Percentiles rank a stretch among this genome's conserved stretches.
Evolutionary conservation across 2,888 invertebrate genomes (phyloP).

Genomic region (Argyresthia albistria): DNA sequence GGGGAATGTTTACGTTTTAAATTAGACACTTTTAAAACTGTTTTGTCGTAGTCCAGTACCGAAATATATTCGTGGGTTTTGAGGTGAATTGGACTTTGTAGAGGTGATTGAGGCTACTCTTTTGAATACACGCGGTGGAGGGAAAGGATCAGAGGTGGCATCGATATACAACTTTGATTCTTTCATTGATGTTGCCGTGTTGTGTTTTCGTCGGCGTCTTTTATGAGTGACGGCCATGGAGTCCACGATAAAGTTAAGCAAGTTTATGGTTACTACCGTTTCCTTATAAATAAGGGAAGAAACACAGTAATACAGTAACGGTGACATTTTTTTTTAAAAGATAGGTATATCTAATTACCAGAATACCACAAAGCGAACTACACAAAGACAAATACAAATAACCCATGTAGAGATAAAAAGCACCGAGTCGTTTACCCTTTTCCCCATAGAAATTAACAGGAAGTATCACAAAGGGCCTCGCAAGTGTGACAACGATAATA

Average conservation of each 20-base stretch:
- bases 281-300: too few relatives aligned
- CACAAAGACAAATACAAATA: too few relatives aligned
- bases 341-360: too few relatives aligned
- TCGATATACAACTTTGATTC: slow-evolving; percentile 2
- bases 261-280: too few relatives aligned
- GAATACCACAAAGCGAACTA: too few relatives aligned
- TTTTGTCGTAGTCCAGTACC: slow-evolving; percentile 18
- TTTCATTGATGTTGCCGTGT: slow-evolving; percentile 13
- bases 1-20: slow-evolving; percentile 63
- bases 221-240: too few relatives aligned
- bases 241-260: too few relatives aligned
- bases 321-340: too few relatives aligned
- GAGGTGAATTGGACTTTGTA: neutral
- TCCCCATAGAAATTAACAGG: neutral
- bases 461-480: neutral
- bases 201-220: neutral
- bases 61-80: slow-evolving; percentile 17
- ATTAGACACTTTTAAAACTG: slow-evolving; percentile 36
- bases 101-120: neutral
- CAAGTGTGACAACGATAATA: neutral
- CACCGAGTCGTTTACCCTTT: too few relatives aligned
- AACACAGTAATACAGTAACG: too few relatives aligned
- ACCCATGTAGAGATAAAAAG: too few relatives aligned
- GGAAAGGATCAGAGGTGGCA: neutral
- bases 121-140: neutral